These are phyloP conservation scores for Prunella fulvescens DNA, from an alignment of 2,113 vertebrate species.

Conservation along the genomic window DNA sequence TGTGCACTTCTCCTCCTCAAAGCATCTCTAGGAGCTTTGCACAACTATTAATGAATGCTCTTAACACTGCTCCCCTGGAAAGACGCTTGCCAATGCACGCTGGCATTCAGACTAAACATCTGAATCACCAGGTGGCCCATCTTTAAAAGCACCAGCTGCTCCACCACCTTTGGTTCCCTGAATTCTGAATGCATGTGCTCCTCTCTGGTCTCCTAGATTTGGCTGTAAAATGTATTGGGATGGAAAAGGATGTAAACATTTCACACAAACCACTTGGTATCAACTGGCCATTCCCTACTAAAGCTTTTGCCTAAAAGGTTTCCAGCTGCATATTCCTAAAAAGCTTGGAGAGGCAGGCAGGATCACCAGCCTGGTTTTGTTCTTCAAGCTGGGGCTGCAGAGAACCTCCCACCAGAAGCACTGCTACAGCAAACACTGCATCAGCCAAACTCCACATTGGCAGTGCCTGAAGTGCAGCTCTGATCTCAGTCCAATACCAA, in stretches of 20 bases:
- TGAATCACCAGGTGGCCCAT: too few relatives aligned
- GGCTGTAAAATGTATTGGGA: neutral
- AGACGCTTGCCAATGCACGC: accelerated
- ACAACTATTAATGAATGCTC: neutral
- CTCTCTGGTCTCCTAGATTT: neutral
- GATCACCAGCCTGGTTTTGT: neutral
- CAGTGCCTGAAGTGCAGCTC: neutral
- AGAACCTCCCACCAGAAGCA: neutral
- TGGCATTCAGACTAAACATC: neutral
- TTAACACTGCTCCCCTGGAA: neutral
- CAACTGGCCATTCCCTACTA: neutral
- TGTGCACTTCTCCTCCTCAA: accelerated
- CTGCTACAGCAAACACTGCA: neutral
- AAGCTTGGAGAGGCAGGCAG: neutral
- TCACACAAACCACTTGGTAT: neutral
- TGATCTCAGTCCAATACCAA: neutral
- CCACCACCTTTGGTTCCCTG: neutral
- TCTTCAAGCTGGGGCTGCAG: neutral
- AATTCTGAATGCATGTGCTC: neutral
- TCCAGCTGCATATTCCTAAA: neutral
- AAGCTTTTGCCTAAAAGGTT: neutral
- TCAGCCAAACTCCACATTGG: neutral
- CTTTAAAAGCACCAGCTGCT: neutral
- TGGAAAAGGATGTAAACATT: neutral
- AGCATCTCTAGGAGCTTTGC: neutral